Conservation (phyloP, 30 jellyfish, hydroid and myxozoan genomes). For the Clytia hemisphaerica region DNA sequence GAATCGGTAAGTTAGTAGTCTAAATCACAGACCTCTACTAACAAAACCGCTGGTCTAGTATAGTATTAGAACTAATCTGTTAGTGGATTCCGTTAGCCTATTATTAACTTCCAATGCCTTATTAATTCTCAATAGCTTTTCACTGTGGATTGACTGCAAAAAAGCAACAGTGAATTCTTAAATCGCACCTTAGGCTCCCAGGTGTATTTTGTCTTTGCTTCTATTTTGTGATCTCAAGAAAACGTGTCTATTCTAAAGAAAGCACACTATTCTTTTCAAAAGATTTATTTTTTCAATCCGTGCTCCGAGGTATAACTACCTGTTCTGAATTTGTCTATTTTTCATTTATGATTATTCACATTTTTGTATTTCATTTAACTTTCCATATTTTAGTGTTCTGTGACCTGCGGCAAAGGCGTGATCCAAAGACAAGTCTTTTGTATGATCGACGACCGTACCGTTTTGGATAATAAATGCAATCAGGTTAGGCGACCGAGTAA, state of each 20-base stretch:
- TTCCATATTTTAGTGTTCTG: constrained; percentile 62
- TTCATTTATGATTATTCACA: background rate
- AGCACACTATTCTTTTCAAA: too few relatives aligned
- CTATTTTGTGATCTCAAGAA: too few relatives aligned
- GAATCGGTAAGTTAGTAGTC: constrained; percentile 44
- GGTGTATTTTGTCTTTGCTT: too few relatives aligned
- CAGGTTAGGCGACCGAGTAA: constrained; percentile 42
- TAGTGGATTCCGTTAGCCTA: too few relatives aligned
- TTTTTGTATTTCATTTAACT: background rate
- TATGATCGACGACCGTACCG: constrained; percentile 49
- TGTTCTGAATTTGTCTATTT: background rate
- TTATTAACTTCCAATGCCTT: too few relatives aligned
- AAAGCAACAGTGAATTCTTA: too few relatives aligned
- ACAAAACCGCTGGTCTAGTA: background rate
- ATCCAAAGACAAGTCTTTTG: constrained; percentile 75
- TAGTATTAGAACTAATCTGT: too few relatives aligned
- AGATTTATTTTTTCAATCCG: too few relatives aligned
- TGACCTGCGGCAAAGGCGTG: constrained; percentile 77
- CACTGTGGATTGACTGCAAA: too few relatives aligned
- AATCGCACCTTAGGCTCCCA: too few relatives aligned
- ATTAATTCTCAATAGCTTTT: too few relatives aligned
- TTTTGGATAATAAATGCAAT: constrained; percentile 39
- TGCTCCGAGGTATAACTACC: background rate
- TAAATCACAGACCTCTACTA: background rate
- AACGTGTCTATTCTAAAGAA: too few relatives aligned